These are phyloP conservation scores for Stegophylla sp. DNA, from an alignment of 2,888 invertebrate genomes.

Conservation along the genomic window DNA sequence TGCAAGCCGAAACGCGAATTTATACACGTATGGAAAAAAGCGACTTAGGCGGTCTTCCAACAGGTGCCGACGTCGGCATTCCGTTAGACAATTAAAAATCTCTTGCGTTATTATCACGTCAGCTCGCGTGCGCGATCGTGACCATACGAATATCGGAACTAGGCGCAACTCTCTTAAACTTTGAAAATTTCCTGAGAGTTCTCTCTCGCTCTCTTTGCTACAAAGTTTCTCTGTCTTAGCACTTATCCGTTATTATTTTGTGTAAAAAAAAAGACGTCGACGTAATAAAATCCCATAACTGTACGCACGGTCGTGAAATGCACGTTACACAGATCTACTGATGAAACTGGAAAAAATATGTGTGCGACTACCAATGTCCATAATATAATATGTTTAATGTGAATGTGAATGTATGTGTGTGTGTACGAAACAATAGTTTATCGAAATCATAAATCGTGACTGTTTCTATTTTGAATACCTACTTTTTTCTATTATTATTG, in stretches of 20 bases:
- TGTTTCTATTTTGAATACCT: not conserved
- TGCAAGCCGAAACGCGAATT: no score
- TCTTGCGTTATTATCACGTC: not conserved
- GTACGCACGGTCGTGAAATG: not conserved
- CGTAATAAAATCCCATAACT: not conserved
- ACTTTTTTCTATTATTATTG: no score
- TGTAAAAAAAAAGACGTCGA: not conserved
- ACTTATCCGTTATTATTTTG: not conserved
- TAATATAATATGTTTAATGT: not conserved
- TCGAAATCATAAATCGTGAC: slow-evolving; percentile 35
- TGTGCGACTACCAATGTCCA: not conserved
- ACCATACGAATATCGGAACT: not conserved
- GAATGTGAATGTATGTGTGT: not conserved
- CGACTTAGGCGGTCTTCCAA: not conserved
- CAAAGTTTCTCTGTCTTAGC: no score
- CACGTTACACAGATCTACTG: not conserved
- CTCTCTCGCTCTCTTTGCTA: no score
- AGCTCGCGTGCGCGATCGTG: not conserved
- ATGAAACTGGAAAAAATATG: not conserved
- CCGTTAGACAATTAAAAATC: not conserved
- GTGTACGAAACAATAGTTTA: slow-evolving; percentile 21
- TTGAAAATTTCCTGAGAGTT: not conserved
- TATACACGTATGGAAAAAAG: no score
- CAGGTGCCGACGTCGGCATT: no score
- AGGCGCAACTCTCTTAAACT: not conserved